phyloP scores from a whole-genome alignment of 1,140 invertebrate species.

The Semibalanus balanoides region DNA sequence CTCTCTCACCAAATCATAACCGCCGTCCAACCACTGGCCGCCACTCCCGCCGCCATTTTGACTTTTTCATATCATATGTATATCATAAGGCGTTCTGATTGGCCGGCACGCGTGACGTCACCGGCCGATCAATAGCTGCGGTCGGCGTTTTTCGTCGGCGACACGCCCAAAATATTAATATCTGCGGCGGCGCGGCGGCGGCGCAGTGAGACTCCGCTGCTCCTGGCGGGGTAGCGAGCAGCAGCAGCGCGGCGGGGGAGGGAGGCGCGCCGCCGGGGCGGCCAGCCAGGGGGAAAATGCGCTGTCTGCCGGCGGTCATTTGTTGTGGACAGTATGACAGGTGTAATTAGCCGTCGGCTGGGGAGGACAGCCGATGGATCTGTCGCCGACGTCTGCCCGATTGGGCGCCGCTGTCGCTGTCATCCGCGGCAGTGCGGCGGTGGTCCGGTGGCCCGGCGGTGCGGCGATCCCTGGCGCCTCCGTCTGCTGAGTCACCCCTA shows the following conservation, averaged over 20 bases:
- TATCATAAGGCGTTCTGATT: neutral
- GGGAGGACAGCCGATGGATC: neutral
- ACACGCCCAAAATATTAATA: slow-evolving; percentile 2
- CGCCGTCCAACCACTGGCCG: neutral
- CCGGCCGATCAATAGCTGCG: neutral
- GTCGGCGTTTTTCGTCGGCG: neutral
- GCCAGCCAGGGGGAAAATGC: neutral
- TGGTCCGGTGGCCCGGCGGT: too few species aligned
- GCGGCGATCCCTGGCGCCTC: too few species aligned
- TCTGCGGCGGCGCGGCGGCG: neutral
- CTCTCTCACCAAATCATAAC: neutral
- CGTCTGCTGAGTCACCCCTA: too few species aligned
- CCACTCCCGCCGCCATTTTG: neutral
- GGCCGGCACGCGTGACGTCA: neutral
- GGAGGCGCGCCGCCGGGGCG: too few species aligned
- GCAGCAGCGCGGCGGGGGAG: too few species aligned
- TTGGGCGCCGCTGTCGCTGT: neutral
- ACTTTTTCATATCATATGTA: slow-evolving; percentile 1
- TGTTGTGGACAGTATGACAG: slow-evolving; percentile 1
- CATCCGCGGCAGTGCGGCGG: neutral
- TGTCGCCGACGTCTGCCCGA: neutral
- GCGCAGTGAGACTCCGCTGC: too few species aligned
- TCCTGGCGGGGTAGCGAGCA: too few species aligned
- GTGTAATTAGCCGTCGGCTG: neutral
- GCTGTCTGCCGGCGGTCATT: neutral